Percentiles rank a stretch among this genome's conserved stretches.
phyloP scores from a whole-genome alignment of 2,797 vertebrate genomes.

The Takifugu ocellatus region DNA sequence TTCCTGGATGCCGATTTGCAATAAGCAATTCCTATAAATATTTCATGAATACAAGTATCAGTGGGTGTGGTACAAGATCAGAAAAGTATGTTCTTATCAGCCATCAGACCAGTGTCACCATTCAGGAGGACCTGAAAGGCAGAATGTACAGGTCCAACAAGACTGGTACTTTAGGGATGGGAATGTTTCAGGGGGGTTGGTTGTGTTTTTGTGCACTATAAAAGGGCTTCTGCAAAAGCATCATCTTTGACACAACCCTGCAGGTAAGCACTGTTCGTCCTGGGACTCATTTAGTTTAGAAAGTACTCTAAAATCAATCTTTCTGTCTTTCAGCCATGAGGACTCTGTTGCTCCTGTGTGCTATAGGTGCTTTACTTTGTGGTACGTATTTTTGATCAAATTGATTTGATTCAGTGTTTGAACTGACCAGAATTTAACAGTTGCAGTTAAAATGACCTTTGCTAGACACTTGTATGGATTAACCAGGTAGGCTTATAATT shows the following conservation, averaged over 20 bases:
- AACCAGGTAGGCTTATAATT: constrained; percentile 36
- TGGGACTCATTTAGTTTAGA: neutral
- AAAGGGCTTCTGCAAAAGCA: constrained; percentile 10
- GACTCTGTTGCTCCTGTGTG: constrained; percentile 45
- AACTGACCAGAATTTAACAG: neutral
- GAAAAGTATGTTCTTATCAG: constrained; percentile 3
- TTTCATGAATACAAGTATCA: neutral
- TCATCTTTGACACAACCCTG: neutral
- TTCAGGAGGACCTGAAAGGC: neutral
- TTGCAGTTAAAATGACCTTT: neutral
- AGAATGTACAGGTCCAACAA: constrained; percentile 4
- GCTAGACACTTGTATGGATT: constrained; percentile 27
- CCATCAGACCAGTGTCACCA: constrained; percentile 43
- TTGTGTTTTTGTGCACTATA: constrained; percentile 25
- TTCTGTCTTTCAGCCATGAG: constrained; percentile 64
- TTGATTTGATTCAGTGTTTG: neutral
- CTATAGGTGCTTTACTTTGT: constrained; percentile 42
- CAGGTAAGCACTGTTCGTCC: constrained; percentile 40
- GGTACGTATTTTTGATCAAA: constrained; percentile 30
- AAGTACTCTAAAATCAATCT: constrained; percentile 13
- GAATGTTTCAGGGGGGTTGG: constrained; percentile 23
- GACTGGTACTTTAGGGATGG: constrained; percentile 22
- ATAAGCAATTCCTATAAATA: neutral
- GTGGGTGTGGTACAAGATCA: constrained; percentile 13
- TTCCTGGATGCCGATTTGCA: too few species aligned